A percentile compares a stretch with the other conserved stretches of the same genome.
phyloP scores from a whole-genome alignment of 2,888 invertebrate genomes.

The Thereva nobilitata region DNA sequence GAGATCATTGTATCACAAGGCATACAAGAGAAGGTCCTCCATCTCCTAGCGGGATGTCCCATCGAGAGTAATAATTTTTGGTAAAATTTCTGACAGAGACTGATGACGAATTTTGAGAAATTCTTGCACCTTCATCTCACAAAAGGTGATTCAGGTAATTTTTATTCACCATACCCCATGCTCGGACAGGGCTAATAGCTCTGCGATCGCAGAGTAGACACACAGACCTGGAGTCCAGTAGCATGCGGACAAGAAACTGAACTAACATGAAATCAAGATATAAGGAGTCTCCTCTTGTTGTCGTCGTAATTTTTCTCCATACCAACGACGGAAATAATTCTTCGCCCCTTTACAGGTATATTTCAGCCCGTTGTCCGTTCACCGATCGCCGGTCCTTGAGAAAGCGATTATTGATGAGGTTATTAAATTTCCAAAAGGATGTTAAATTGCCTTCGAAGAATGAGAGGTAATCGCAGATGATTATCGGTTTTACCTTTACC shows the following conservation, averaged over 20 bases:
- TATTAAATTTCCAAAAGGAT: constrained; percentile 47
- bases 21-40: not conserved
- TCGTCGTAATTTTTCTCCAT: constrained; percentile 26
- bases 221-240: not conserved
- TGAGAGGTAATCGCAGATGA: constrained; percentile 45
- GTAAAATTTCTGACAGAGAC: constrained; percentile 30
- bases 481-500: constrained; percentile 44
- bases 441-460: constrained; percentile 45
- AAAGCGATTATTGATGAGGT: constrained; percentile 46
- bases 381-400: constrained; percentile 25
- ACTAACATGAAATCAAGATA: constrained; percentile 34
- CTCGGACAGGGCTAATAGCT: constrained; percentile 1
- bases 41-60: constrained; percentile 23
- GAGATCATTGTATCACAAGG: no score
- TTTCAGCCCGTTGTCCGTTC: constrained; percentile 28
- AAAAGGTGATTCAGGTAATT: constrained; percentile 23
- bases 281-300: constrained; percentile 25
- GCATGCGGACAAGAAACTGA: constrained; percentile 19
- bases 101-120: constrained; percentile 27
- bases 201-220: constrained; percentile 5
- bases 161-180: not conserved
- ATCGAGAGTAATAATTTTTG: constrained; percentile 8
- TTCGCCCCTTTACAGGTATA: constrained; percentile 31
- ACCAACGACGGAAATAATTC: constrained; percentile 28
- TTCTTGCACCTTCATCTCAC: constrained; percentile 22